Conservation (phyloP, 2,113 vertebrate genomes). For the Bostrychus sinensis region DNA sequence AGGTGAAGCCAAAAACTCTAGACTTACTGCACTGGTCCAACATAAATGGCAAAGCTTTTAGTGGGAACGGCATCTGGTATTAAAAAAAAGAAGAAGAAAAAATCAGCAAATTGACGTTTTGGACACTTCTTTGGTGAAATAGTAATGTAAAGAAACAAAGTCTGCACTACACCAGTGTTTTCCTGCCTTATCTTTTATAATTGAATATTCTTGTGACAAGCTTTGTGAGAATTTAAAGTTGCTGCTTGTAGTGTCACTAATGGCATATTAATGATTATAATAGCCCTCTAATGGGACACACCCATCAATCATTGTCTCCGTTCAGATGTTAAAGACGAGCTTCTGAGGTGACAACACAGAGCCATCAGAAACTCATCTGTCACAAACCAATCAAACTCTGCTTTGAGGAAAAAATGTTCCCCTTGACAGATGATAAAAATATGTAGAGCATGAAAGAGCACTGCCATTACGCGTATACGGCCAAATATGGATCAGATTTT, state of each 20-base stretch:
- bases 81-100: too few species aligned
- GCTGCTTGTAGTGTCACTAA: not conserved
- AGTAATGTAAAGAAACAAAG: too few species aligned
- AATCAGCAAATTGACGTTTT: too few species aligned
- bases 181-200: not conserved
- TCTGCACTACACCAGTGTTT: too few species aligned
- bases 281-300: not conserved
- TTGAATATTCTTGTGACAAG: not conserved
- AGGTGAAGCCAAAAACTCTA: too few species aligned
- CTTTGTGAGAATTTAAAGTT: not conserved
- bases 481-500: too few species aligned
- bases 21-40: too few species aligned
- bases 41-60: too few species aligned
- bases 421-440: not conserved
- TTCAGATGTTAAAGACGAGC: not conserved
- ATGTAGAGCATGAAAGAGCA: not conserved
- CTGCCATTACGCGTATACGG: too few species aligned
- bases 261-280: not conserved
- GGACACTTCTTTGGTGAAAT: too few species aligned
- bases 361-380: constrained; percentile 1
- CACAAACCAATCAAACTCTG: not conserved
- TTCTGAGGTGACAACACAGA: too few species aligned
- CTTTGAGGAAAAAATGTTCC: not conserved
- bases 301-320: not conserved
- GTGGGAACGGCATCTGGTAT: too few species aligned